Evolutionary conservation across 2,797 vertebrate species (phyloP).

Genomic region (Kryptopterus vitreolus): DNA sequence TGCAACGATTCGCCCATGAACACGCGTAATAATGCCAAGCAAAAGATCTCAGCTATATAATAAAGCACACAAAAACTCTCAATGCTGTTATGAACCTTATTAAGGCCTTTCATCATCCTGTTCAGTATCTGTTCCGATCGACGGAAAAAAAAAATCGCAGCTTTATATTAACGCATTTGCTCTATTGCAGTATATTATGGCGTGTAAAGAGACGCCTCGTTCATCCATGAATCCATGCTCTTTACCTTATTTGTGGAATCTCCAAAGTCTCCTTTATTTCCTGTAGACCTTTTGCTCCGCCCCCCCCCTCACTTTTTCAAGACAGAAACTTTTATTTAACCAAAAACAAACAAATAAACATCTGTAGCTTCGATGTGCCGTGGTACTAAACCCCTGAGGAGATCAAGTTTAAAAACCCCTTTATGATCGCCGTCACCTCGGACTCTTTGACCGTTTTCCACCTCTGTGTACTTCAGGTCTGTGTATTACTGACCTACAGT

Average conservation of each 20-base stretch:
- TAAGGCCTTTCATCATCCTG: neutral
- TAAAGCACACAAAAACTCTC: neutral
- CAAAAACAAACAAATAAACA: neutral
- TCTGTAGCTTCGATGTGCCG: slow-evolving; percentile 18
- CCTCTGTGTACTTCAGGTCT: slow-evolving; percentile 13
- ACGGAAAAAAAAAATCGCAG: neutral
- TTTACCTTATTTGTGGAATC: neutral
- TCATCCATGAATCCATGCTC: no score
- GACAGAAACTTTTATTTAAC: slow-evolving; percentile 10
- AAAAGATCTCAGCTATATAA: neutral
- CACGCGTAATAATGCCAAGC: neutral
- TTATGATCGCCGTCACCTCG: slow-evolving; percentile 31
- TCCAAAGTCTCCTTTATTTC: neutral
- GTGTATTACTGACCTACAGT: slow-evolving; percentile 19
- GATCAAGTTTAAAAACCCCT: slow-evolving; percentile 54
- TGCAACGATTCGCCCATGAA: neutral
- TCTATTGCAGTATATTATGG: neutral
- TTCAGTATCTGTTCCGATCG: neutral
- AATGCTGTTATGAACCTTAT: neutral
- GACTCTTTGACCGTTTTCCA: slow-evolving; percentile 30
- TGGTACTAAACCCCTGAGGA: slow-evolving; percentile 36
- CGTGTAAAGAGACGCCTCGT: neutral
- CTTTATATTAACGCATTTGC: no score
- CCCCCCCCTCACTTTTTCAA: slow-evolving; percentile 30
- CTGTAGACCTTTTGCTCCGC: neutral